Evolutionary conservation across 2,113 vertebrate species (phyloP).

Genomic region (Steatornis caripensis): DNA sequence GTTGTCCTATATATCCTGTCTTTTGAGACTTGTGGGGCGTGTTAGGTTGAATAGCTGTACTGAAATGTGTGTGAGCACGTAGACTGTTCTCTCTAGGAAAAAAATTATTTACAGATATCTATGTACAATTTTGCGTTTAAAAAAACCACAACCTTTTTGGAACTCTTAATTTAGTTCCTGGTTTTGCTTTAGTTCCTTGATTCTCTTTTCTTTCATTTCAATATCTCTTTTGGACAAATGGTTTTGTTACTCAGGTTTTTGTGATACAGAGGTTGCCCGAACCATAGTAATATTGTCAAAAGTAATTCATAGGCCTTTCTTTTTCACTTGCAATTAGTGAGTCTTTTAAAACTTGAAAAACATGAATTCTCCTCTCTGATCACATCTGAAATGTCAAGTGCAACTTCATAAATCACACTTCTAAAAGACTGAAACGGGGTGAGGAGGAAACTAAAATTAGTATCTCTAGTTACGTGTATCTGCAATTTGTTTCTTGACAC

Average conservation of each 20-base stretch:
- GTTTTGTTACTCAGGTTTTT: background rate
- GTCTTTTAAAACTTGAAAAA: background rate
- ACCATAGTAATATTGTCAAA: background rate
- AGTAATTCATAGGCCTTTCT: background rate
- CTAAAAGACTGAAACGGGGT: background rate
- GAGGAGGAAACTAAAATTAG: background rate
- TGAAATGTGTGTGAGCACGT: background rate
- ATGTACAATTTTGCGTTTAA: background rate
- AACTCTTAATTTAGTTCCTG: background rate
- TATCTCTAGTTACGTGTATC: background rate
- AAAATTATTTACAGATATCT: background rate
- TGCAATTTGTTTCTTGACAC: background rate
- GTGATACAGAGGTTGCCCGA: background rate
- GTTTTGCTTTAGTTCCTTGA: background rate
- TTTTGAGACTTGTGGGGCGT: background rate
- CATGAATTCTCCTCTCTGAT: background rate
- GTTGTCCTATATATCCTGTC: background rate
- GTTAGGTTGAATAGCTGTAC: background rate
- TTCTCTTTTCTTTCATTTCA: background rate
- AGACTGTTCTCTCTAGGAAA: background rate
- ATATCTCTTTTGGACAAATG: rapidly evolving
- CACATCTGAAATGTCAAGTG: background rate
- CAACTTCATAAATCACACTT: background rate
- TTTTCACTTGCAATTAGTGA: background rate
- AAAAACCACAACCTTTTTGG: background rate